A percentile compares a stretch with the other conserved stretches of the same genome.
These are phyloP conservation scores for Pimephales promelas DNA, from an alignment of 2,113 vertebrate species.

Conservation along the genomic window DNA sequence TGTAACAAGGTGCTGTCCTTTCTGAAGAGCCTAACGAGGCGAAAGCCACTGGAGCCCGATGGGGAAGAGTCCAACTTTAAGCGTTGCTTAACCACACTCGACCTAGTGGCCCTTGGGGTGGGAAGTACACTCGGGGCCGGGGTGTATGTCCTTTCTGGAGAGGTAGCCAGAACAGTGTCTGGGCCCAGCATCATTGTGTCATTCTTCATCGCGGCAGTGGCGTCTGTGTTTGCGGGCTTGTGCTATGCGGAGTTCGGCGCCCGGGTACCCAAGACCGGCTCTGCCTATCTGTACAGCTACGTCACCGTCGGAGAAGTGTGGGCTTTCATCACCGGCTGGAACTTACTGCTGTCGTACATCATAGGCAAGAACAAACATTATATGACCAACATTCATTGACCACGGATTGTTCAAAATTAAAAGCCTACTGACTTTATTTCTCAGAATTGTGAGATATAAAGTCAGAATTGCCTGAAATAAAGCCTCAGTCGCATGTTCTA, in stretches of 20 bases:
- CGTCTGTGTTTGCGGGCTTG: slow-evolving; percentile 82
- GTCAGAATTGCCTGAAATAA: no score
- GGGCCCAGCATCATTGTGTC: slow-evolving; percentile 84
- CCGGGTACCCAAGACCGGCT: slow-evolving; percentile 82
- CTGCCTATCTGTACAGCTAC: slow-evolving; percentile 87
- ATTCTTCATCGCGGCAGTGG: slow-evolving; percentile 83
- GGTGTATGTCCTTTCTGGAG: slow-evolving; percentile 83
- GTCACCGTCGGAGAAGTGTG: slow-evolving; percentile 84
- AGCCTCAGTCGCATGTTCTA: no score
- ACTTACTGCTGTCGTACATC: slow-evolving; percentile 85
- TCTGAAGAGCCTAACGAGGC: slow-evolving; percentile 70
- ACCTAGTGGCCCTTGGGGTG: slow-evolving; percentile 82
- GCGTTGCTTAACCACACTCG: slow-evolving; percentile 79
- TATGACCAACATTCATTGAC: not conserved
- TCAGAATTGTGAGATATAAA: no score
- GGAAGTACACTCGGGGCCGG: slow-evolving; percentile 86
- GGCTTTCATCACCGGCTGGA: slow-evolving; percentile 86
- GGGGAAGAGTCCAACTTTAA: slow-evolving; percentile 72
- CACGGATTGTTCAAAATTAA: no score
- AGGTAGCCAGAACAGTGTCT: slow-evolving; percentile 78
- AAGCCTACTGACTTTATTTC: no score
- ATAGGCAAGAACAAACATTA: slow-evolving; percentile 73
- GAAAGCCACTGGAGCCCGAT: slow-evolving; percentile 71
- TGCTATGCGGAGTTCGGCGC: slow-evolving; percentile 85
- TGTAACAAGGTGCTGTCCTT: slow-evolving; percentile 61